Evolutionary conservation across 2,113 vertebrate genomes (phyloP), one percentile per base, ranked within the genome.

Genomic region (Axis porcinus): DNA sequence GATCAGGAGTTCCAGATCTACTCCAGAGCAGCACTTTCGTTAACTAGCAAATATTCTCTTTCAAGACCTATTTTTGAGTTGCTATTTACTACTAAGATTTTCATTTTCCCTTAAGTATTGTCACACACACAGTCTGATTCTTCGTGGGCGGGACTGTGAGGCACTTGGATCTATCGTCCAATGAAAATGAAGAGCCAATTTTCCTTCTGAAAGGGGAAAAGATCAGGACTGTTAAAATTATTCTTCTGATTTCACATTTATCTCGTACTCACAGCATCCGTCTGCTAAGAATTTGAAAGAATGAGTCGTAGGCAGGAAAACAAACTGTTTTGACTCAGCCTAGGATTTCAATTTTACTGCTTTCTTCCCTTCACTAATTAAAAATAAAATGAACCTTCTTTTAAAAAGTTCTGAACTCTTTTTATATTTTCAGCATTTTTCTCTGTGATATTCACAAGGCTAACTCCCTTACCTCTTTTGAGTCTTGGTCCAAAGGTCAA

Each of bases 71-170:
- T 96, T 96, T 97, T 96, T 97, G 96, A 97, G 86, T 95, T 36
- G 78, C 89, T 96, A 91, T 96, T 98, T 98, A 97, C 96, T 97
- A 97, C 89, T 40, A 78, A 91, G 64, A 96, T 86, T 97, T 94
- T 97, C 91, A 91, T 95, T 97, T 91, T 30, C 76, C 85, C 89
- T 86, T 82, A 83, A 83, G 94, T 57, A 64, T 91, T 79, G 93
- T 90, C 94, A 95, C 89, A 83, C 52, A 47, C 11, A 55, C 93
- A 91, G 89, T 25, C 55, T 85, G 81, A 87, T 40, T 94, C 94
- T 81, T 88, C 40, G 93, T 91, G 96, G 96, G 95, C 19, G 96
- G 93, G 81, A 91, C 33, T 79, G 54, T 36, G 13, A 96, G 91
- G 96, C 91, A 95, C 97, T 89, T 86, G 97, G 97, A 70, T 60